Evolutionary conservation across 2,888 invertebrate species (phyloP), one percentile per base, ranked within the genome.

Genomic region (Choristoneura rosaceana): DNA sequence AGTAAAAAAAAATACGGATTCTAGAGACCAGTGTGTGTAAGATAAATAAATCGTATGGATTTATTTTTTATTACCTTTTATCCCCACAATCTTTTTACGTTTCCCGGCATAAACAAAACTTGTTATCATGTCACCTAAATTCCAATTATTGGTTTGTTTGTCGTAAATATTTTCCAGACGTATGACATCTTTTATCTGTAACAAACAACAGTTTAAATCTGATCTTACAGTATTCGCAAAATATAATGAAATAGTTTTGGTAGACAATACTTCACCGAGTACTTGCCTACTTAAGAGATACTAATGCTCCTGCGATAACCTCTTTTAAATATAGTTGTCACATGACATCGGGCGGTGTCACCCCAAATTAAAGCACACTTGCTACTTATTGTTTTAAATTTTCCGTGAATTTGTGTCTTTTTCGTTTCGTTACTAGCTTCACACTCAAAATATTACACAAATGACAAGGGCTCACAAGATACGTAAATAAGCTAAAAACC

Each of bases 281-380:
- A 14, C 17, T 47, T 45, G 45, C 61, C 41, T 61, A 33, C 33
- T 33, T 9, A 14, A 63, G 10, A 45, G 45, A n/a, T 41, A 63
- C 59, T 33, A 25, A 63, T 63, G 45, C n/a, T 33, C 45, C 25
- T 14, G 14, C 17, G 63, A 63, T 63, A 63, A 63, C 63, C 63
- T 62, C 63, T n/a, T 3, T 41, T 45, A 25, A 41, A 25, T 45
- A 47, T 62, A 25, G 62, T 33, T 25, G 14, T 43, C 45, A 62
- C 47, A 63, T 63, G 63, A 47, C 45, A 43, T 17, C 63, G n/a
- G 8, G 14, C 5, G 14, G 47, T 45, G 63, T 17, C n/a, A 47
- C 14, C 25, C 63, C 45, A 62, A 62, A 62, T 58, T 33, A 58
- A 33, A 25, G 33, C 12, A 9, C 8, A 8, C 15, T 15, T 17